These are phyloP conservation scores for Slavum lentiscoides DNA, from an alignment of 2,888 invertebrate species.

Conservation along the genomic window DNA sequence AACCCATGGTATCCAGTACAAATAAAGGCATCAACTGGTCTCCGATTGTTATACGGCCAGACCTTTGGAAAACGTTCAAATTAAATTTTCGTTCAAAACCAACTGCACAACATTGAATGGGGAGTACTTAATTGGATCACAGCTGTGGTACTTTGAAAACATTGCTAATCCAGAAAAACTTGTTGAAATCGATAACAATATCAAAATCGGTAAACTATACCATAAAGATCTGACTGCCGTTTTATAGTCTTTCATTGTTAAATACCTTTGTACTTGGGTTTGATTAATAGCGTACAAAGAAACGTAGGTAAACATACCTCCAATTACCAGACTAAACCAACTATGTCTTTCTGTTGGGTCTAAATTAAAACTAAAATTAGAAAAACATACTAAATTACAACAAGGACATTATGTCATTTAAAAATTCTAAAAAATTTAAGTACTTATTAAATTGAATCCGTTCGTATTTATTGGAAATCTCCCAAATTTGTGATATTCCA, in stretches of 20 bases:
- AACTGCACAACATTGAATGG: background rate
- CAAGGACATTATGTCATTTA: background rate
- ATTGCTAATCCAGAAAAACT: slow-evolving; percentile 78
- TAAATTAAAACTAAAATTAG: slow-evolving; percentile 67
- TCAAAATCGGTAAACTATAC: slow-evolving; percentile 80
- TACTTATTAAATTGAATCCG: slow-evolving; percentile 70
- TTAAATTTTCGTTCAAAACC: background rate
- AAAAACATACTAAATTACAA: background rate
- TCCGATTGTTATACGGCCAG: slow-evolving; percentile 40
- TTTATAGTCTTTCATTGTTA: slow-evolving; percentile 66
- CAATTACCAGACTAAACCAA: slow-evolving; percentile 79
- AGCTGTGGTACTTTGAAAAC: slow-evolving; percentile 78
- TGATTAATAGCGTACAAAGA: slow-evolving; percentile 87
- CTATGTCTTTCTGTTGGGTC: slow-evolving; percentile 84
- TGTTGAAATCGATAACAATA: slow-evolving; percentile 73
- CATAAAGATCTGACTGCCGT: slow-evolving; percentile 75
- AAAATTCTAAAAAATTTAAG: slow-evolving; percentile 17
- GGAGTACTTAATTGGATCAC: slow-evolving; percentile 73
- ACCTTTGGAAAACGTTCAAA: slow-evolving; percentile 9
- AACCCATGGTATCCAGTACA: slow-evolving; percentile 68
- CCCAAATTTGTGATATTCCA: slow-evolving; percentile 73
- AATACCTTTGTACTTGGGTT: slow-evolving; percentile 69
- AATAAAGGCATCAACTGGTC: slow-evolving; percentile 72
- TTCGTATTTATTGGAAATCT: slow-evolving; percentile 69
- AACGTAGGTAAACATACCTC: slow-evolving; percentile 79